A percentile compares a stretch with the other conserved stretches of the same genome.
phyloP scores from a whole-genome alignment of 2,797 vertebrate species.

The Merluccius polli region DNA sequence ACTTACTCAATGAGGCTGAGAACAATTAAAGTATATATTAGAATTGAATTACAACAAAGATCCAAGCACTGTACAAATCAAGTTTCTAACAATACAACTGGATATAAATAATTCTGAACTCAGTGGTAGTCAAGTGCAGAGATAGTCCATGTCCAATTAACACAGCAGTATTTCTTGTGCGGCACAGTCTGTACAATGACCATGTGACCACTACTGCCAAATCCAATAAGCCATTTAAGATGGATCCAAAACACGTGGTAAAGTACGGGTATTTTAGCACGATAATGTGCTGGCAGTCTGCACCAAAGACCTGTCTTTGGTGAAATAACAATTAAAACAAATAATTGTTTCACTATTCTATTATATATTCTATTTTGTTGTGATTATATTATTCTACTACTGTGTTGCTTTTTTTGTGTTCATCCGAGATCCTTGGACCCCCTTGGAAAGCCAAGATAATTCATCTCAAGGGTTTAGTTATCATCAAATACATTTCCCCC shows the following conservation, averaged over 20 bases:
- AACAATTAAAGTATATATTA: neutral
- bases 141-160: neutral
- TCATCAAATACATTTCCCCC: too few species aligned
- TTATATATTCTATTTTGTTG: too few species aligned
- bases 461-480: too few species aligned
- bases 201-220: neutral
- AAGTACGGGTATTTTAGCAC: neutral
- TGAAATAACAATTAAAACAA: too few species aligned
- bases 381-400: too few species aligned
- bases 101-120: neutral
- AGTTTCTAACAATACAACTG: neutral
- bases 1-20: neutral
- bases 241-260: neutral
- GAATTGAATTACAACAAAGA: neutral
- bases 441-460: too few species aligned
- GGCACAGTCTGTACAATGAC: neutral
- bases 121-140: neutral
- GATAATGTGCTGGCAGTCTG: neutral
- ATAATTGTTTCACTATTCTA: too few species aligned
- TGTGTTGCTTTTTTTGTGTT: too few species aligned
- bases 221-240: neutral
- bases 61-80: neutral
- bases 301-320: neutral
- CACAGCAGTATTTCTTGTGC: neutral
- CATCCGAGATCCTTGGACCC: too few species aligned